A percentile compares a stretch with the other conserved stretches of the same genome.
Evolutionary conservation across 2,797 vertebrate species (phyloP).

Genomic region (Yasuhikotakia modesta): DNA sequence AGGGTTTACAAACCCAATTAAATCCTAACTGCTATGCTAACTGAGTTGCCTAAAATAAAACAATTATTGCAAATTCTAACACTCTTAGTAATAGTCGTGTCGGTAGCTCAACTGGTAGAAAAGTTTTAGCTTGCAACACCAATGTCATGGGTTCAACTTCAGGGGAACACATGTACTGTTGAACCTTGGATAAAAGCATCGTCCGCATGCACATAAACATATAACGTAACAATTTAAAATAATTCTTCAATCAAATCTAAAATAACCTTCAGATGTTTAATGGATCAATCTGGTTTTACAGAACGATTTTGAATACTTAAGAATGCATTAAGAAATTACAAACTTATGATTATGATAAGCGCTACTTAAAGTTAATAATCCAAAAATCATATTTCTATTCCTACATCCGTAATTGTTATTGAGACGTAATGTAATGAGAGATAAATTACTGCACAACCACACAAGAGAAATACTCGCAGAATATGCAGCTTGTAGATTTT

Average conservation of each 20-base stretch:
- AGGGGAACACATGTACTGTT: not conserved
- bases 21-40: constrained; percentile 5
- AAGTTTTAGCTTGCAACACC: not conserved
- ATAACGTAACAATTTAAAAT: not conserved
- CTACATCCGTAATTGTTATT: not conserved
- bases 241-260: not conserved
- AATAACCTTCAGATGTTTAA: not conserved
- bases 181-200: not conserved
- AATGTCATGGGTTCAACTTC: not conserved
- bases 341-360: not conserved
- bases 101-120: not conserved
- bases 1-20: not conserved
- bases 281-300: not conserved
- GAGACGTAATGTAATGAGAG: not conserved
- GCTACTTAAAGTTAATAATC: not conserved
- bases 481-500: constrained; percentile 22
- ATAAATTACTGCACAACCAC: not conserved
- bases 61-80: not conserved
- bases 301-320: not conserved
- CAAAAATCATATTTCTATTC: not conserved
- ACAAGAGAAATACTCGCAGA: not conserved
- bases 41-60: constrained; percentile 3
- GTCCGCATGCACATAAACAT: not conserved
- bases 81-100: too few species aligned
- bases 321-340: not conserved